A percentile compares a stretch with the other conserved stretches of the same genome.
phyloP scores from a whole-genome alignment of 2,888 invertebrate genomes.

The Heliconius hortense region DNA sequence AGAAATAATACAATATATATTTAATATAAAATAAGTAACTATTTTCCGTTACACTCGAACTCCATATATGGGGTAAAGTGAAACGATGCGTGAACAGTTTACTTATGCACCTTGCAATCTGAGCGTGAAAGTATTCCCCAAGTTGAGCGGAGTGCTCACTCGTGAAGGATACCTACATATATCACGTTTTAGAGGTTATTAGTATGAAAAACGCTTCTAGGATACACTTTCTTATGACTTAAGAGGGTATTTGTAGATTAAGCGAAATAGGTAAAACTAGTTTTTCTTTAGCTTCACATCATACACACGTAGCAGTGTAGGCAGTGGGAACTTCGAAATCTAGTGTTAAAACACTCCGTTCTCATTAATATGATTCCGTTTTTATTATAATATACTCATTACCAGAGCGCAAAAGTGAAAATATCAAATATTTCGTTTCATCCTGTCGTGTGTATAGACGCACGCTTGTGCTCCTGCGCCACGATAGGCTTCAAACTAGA shows the following conservation, averaged over 20 bases:
- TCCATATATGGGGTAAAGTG: constrained; percentile 43
- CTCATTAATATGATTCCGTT: too few relatives aligned
- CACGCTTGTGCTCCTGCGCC: too few relatives aligned
- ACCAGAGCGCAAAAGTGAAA: too few relatives aligned
- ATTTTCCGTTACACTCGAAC: constrained; percentile 6
- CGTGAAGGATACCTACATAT: constrained; percentile 49
- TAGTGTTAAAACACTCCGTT: too few relatives aligned
- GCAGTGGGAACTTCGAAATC: too few relatives aligned
- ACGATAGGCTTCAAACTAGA: too few relatives aligned
- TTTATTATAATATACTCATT: too few relatives aligned
- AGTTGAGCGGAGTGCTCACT: constrained; percentile 45
- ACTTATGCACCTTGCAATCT: constrained; percentile 53
- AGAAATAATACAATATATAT: background rate
- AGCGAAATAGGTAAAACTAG: background rate
- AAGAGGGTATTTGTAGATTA: background rate
- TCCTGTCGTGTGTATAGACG: too few relatives aligned
- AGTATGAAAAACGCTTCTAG: background rate
- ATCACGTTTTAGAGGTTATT: constrained; percentile 43
- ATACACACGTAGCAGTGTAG: too few relatives aligned
- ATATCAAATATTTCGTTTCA: too few relatives aligned
- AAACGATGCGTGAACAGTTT: constrained; percentile 61
- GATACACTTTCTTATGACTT: background rate
- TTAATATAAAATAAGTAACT: constrained; percentile 16
- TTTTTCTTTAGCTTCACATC: too few relatives aligned
- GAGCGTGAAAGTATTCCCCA: constrained; percentile 45